Conservation (phyloP, 2,888 invertebrate species). For the Abscondita cerata region DNA sequence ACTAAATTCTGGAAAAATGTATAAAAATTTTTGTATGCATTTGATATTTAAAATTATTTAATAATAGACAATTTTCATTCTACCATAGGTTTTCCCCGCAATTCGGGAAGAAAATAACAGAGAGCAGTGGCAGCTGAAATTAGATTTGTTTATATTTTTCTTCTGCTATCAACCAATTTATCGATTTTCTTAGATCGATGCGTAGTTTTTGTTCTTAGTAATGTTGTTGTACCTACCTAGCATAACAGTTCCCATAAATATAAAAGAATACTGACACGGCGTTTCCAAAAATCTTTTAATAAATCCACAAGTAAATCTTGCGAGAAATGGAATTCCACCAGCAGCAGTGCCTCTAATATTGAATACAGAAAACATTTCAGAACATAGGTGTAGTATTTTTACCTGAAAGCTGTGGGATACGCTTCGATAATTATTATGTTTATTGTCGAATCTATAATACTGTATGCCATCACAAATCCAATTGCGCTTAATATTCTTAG, state of each 20-base stretch:
- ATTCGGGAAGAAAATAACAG: constrained; percentile 44
- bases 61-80: no score
- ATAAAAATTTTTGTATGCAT: no score
- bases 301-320: constrained; percentile 24
- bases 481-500: constrained; percentile 19
- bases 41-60: background rate
- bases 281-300: constrained; percentile 32
- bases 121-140: constrained; percentile 43
- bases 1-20: no score
- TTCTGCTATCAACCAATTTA: background rate
- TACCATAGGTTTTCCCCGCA: constrained; percentile 41
- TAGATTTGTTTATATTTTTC: background rate
- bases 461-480: constrained; percentile 37
- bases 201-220: background rate
- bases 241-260: constrained; percentile 35
- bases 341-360: constrained; percentile 39
- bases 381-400: no score
- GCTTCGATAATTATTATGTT: constrained; percentile 39
- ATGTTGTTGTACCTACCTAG: constrained; percentile 30
- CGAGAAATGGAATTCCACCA: constrained; percentile 35
- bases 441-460: constrained; percentile 34
- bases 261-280: constrained; percentile 37
- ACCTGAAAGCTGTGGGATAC: constrained; percentile 44
- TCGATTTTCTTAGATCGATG: background rate
- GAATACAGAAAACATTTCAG: background rate